Percentiles rank a stretch among this genome's conserved stretches.
These are phyloP conservation scores for Elgaria multicarinata DNA, from an alignment of 2,113 vertebrate species.

Conservation along the genomic window DNA sequence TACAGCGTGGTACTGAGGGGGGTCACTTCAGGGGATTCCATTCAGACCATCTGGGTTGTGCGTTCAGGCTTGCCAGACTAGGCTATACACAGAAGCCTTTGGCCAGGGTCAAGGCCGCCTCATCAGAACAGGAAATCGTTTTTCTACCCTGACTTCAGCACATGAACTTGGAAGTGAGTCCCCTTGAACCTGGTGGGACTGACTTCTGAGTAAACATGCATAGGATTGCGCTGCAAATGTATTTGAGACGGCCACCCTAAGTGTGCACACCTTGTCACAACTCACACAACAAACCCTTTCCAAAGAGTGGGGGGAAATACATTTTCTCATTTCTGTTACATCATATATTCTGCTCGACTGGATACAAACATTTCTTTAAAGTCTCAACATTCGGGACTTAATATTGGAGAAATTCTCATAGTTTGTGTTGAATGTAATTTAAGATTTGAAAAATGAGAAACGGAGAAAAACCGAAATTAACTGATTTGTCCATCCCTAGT, in stretches of 20 bases:
- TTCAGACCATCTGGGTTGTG: background rate
- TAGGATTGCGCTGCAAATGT: background rate
- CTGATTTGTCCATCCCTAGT: too few relatives aligned
- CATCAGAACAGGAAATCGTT: background rate
- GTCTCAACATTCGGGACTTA: too few relatives aligned
- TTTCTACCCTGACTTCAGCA: background rate
- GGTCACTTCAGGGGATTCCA: background rate
- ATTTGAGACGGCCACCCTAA: background rate
- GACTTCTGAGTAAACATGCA: background rate
- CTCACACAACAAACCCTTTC: too few relatives aligned
- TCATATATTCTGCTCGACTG: too few relatives aligned
- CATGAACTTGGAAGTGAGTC: background rate
- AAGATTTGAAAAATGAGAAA: too few relatives aligned
- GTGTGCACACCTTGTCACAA: too few relatives aligned
- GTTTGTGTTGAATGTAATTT: too few relatives aligned
- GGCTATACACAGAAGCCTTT: background rate
- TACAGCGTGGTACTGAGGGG: background rate
- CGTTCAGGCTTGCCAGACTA: background rate
- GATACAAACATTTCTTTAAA: too few relatives aligned
- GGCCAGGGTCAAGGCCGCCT: background rate
- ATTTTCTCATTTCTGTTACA: too few relatives aligned
- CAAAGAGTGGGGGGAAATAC: too few relatives aligned
- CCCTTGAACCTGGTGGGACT: background rate
- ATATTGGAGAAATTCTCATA: too few relatives aligned
- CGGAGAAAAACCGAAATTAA: too few relatives aligned